Evolutionary conservation across 2,888 invertebrate genomes (phyloP), one percentile per base, ranked within the genome.

Genomic region (Thecocarcelia acutangulata): DNA sequence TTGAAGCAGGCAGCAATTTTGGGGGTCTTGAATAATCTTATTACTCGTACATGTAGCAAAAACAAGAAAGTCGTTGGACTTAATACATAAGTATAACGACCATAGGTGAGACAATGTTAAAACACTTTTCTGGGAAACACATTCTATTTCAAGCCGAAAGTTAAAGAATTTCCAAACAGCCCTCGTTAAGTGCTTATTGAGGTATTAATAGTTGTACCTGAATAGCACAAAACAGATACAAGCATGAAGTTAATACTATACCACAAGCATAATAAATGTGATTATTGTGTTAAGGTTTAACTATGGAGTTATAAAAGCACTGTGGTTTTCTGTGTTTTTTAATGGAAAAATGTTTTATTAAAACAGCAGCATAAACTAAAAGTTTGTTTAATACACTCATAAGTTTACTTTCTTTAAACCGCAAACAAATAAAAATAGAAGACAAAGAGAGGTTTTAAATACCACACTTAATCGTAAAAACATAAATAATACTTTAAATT

Each of bases 391-490:
- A 56, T 37, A 24, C 4, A 12, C 17, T 37, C 12, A 56, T 56
- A 42, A 64, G 46, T 76, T 80, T 72, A 77, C 76, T 69, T 77
- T 81, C 72, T 52, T 73, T 40, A 56, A 81, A 81, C 77, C 81
- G 46, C 77, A 74, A 77, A 52, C 9, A 40, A 42, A 63, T 17
- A 42, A 37, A 68, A 68, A 42, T 52, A 46, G 58, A 13, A 81
- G 61, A 68, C 68, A 72, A 69, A 77, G 42, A 61, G 48, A 61
- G 61, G 61, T 72, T 66, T 61, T 48, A 12, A 46, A 64, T 66
- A 13, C 13, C 21, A 13, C 42, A 48, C 21, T 63, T 11, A 28
- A 48, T 61, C 37, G 44, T 37, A 61, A 40, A 21, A 69, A 44
- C 42, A 46, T 24, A 13, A 42, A 5, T 1, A n/a, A 37, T 13